Percentiles rank a stretch among this genome's conserved stretches.
Conservation (phyloP, 2,888 invertebrate genomes). For the Ochropacha duplaris region DNA sequence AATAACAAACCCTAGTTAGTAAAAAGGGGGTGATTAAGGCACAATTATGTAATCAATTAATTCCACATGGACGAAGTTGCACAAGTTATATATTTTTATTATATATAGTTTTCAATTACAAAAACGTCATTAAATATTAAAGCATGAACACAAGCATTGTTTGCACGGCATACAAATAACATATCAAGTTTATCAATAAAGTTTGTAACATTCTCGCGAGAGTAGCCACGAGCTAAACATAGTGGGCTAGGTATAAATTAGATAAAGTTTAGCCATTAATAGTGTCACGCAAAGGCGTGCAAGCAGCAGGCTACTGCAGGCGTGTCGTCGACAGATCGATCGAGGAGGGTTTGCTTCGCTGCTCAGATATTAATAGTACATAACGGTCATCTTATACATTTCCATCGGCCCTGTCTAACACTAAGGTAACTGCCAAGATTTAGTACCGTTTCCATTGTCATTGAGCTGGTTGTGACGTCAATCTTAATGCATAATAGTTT, state of each 20-base stretch:
- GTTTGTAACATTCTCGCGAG: background rate
- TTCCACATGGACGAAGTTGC: too few species aligned
- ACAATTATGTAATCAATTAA: too few species aligned
- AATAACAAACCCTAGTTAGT: too few species aligned
- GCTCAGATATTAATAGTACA: slow-evolving; percentile 28
- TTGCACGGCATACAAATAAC: too few species aligned
- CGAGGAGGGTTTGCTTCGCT: slow-evolving; percentile 18
- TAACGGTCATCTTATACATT: slow-evolving; percentile 27
- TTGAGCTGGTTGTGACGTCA: background rate
- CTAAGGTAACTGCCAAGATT: background rate
- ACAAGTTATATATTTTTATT: too few species aligned
- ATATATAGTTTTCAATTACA: too few species aligned
- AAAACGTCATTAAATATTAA: too few species aligned
- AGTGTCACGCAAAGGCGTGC: slow-evolving; percentile 5
- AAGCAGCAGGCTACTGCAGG: slow-evolving; percentile 10
- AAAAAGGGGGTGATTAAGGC: too few species aligned
- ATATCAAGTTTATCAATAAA: background rate
- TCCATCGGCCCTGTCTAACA: slow-evolving; percentile 11
- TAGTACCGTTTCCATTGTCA: background rate
- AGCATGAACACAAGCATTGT: too few species aligned
- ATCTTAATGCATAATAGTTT: too few species aligned
- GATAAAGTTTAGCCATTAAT: slow-evolving; percentile 3
- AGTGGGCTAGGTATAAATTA: background rate
- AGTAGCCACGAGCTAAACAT: background rate
- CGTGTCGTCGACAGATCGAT: slow-evolving; percentile 22